A percentile compares a stretch with the other conserved stretches of the same genome.
phyloP scores from a whole-genome alignment of 2,888 invertebrate genomes.

The Caenorhabditis becei region DNA sequence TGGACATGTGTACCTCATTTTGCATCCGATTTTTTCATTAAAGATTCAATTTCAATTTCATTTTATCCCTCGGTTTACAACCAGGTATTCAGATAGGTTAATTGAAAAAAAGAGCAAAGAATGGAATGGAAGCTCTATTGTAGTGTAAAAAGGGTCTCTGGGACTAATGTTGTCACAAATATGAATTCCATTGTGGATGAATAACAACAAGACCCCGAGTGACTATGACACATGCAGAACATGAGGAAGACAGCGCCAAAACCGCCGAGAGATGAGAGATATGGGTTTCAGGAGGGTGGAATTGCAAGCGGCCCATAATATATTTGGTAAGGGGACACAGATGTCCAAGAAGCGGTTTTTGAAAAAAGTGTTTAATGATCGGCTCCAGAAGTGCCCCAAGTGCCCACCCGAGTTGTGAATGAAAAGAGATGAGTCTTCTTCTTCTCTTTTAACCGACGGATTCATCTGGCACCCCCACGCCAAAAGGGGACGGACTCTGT shows the following conservation, averaged over 20 bases:
- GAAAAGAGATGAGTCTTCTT: not conserved
- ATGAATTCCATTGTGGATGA: not conserved
- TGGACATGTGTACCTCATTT: constrained; percentile 10
- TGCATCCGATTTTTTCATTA: constrained; percentile 34
- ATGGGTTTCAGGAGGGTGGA: constrained; percentile 47
- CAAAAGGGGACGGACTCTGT: not conserved
- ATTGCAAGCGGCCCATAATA: constrained; percentile 44
- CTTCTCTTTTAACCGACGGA: not conserved
- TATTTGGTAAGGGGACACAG: constrained; percentile 49
- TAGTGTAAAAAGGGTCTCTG: not conserved
- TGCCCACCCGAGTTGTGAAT: too few relatives aligned
- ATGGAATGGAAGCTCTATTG: not conserved
- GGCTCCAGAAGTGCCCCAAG: constrained; percentile 45
- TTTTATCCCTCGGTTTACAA: not conserved
- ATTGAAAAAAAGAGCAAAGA: constrained; percentile 14
- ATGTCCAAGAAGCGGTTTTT: constrained; percentile 19
- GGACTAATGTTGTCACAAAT: not conserved
- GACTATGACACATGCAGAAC: constrained; percentile 52
- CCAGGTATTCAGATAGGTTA: constrained; percentile 19
- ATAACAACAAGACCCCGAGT: constrained; percentile 37
- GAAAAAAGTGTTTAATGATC: constrained; percentile 50
- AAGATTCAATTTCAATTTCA: constrained; percentile 34
- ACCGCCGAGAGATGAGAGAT: constrained; percentile 18
- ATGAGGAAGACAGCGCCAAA: constrained; percentile 28
- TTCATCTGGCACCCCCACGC: constrained; percentile 3